These are phyloP conservation scores for Chromobotia macracanthus DNA, from an alignment of 2,797 vertebrate genomes.

Conservation along the genomic window DNA sequence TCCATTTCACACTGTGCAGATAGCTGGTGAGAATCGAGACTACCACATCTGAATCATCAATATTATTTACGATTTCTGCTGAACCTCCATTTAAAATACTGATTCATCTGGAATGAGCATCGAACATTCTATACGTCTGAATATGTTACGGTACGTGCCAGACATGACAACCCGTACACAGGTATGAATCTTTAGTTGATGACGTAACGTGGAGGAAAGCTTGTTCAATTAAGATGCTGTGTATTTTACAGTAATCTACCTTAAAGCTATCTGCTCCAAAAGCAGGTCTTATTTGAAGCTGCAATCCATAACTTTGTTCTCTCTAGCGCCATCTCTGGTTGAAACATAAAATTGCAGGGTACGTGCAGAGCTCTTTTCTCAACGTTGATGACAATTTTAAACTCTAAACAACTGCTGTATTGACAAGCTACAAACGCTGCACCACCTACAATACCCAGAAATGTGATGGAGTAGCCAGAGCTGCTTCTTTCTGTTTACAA, in stretches of 20 bases:
- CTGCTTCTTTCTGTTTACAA: too few relatives aligned
- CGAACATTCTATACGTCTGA: background rate
- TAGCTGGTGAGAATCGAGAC: background rate
- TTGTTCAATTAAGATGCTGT: background rate
- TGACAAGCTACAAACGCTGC: too few relatives aligned
- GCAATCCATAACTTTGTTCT: too few relatives aligned
- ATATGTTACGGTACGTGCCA: background rate
- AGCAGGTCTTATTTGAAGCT: too few relatives aligned
- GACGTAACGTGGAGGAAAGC: background rate
- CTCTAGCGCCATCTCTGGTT: too few relatives aligned
- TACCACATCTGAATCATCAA: background rate
- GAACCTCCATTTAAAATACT: background rate
- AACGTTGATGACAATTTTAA: too few relatives aligned
- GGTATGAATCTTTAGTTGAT: conserved; percentile 2
- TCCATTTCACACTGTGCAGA: conserved; percentile 20
- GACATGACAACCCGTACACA: background rate
- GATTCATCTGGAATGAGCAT: background rate
- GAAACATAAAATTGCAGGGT: too few relatives aligned
- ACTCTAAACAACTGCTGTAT: too few relatives aligned
- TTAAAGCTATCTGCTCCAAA: background rate
- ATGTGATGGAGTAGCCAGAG: too few relatives aligned
- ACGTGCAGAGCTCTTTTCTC: too few relatives aligned
- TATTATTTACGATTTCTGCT: conserved; percentile 1
- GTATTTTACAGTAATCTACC: conserved; percentile 6
- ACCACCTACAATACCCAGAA: too few relatives aligned